Percentiles rank a stretch among this genome's conserved stretches.
Evolutionary conservation across 2,888 invertebrate species (phyloP).

Genomic region (Sinotaia quadrata): DNA sequence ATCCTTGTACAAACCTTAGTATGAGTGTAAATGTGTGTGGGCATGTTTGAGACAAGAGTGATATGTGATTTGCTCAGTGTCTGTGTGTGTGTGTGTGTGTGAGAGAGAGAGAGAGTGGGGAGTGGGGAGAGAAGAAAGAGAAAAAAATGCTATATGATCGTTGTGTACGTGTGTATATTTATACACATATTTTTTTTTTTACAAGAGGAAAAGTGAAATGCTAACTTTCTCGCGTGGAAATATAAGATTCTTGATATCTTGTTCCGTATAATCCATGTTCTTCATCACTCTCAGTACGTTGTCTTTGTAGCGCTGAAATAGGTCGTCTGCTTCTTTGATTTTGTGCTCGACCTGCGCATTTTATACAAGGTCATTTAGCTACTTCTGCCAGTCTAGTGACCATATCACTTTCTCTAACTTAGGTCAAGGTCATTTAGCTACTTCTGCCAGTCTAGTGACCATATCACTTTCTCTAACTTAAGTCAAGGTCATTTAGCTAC

Average conservation of each 20-base stretch:
- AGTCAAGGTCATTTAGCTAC: background rate
- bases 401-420: no score
- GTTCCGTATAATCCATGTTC: background rate
- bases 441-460: no score
- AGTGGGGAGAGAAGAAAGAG: no score
- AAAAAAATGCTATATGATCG: no score
- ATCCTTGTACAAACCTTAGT: no score
- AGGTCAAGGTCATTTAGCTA: no score
- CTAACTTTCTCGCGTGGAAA: background rate
- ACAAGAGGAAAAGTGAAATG: background rate
- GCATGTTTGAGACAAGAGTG: no score
- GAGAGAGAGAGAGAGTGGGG: background rate
- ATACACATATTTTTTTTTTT: background rate
- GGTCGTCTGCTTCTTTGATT: background rate
- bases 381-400: no score
- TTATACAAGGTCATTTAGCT: background rate
- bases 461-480: no score
- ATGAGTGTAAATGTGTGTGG: no score
- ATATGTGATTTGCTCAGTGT: background rate
- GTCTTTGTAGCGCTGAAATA: slow-evolving; percentile 2
- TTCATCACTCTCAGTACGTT: background rate
- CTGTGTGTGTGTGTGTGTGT: slow-evolving; percentile 6
- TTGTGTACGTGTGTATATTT: slow-evolving; percentile 4
- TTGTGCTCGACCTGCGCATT: background rate
- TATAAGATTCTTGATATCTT: background rate